Conservation (phyloP, 2,113 vertebrate species). For the Apistogramma diplotaenia region DNA sequence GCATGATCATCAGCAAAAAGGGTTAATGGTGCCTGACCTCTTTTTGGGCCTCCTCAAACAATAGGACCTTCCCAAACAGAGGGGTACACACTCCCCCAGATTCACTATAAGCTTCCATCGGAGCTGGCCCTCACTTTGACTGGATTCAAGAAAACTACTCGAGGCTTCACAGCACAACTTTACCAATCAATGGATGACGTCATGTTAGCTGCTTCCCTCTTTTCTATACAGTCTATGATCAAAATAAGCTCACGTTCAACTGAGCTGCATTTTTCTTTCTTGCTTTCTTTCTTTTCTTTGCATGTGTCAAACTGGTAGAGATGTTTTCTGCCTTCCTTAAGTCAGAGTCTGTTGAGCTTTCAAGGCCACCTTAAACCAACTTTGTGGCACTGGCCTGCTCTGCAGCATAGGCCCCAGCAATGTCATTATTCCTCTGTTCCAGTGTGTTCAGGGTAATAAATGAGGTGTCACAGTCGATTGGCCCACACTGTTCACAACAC, state of each 20-base stretch:
- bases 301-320: background rate
- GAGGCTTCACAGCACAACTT: background rate
- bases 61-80: background rate
- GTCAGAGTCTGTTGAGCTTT: background rate
- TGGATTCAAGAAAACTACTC: background rate
- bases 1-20: too few species aligned
- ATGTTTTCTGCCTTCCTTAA: background rate
- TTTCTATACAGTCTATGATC: background rate
- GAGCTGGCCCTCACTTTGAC: background rate
- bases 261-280: background rate
- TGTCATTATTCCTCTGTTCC: constrained; percentile 36
- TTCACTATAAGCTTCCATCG: background rate
- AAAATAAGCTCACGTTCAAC: background rate
- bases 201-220: background rate
- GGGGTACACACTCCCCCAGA: background rate
- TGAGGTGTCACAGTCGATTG: constrained; percentile 56
- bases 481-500: constrained; percentile 36
- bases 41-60: background rate
- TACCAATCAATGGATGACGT: background rate
- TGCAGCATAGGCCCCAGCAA: background rate
- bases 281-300: background rate
- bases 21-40: background rate
- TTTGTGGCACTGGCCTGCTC: background rate
- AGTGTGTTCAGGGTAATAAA: constrained; percentile 48
- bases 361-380: background rate